Evolutionary conservation across 2,888 invertebrate genomes (phyloP), one percentile per base, ranked within the genome.

Genomic region (Mantis religiosa): DNA sequence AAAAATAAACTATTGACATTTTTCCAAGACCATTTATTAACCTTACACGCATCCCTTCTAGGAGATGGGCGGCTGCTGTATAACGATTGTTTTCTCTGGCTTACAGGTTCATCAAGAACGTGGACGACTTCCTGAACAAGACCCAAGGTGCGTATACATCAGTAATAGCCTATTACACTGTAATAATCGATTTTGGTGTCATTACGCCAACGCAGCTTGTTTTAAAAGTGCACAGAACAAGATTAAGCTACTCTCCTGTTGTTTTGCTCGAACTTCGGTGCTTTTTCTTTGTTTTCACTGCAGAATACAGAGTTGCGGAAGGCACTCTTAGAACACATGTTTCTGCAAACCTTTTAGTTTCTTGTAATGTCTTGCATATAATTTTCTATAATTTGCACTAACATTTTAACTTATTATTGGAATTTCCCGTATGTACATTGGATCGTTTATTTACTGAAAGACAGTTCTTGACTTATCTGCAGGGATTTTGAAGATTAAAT

Each of bases 71-170:
- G 20, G 54, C 54, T 71, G 25, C 54, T 3, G 20, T 71, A 71
- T 71, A 71, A 71, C 25, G 54, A 71, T 71, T 71, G 54, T 71
- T 71, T 71, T 71, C 54, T 71, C 54, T 71, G 54, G 0, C 54
- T 88, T 88, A 15, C 88, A 88, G 88, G 82, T 88, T 88, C 84
- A 85, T 88, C 84, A 54, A 27, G 81, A 34, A 30, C n/a, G 88
- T 88, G 82, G 88, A 88, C 34, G 88, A 84, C 85, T 88, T 88
- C 71, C 82, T 84, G 30, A n/a, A 20, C n/a, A 15, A 41, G 82
- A n/a, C 88, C 28, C 27, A n/a, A 47, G 85, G 28, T 71, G 54
- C 54, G 54, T 71, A 71, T 71, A 54, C 15, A 3, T 15, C 54
- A 20, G 28, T 86, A 86, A 86, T 81, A 86, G 86, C 81, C 14